Evolutionary conservation across 2,888 invertebrate species (phyloP).

Genomic region (Argyresthia goedartella): DNA sequence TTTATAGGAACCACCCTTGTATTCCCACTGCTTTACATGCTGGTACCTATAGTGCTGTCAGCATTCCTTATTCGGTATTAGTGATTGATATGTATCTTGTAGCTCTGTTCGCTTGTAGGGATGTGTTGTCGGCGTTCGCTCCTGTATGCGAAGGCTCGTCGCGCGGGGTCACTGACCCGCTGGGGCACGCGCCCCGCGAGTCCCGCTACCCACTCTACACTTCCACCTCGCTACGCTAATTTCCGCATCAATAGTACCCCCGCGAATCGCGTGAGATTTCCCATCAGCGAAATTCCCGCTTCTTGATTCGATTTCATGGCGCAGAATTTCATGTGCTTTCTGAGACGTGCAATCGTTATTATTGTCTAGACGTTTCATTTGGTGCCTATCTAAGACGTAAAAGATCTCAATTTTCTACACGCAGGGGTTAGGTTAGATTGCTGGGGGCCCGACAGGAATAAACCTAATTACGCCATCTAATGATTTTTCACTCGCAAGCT

Average conservation of each 20-base stretch:
- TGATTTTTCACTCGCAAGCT: slow-evolving; percentile 53
- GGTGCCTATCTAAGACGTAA: too few relatives aligned
- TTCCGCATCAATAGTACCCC: slow-evolving; percentile 60
- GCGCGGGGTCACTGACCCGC: slow-evolving; percentile 55
- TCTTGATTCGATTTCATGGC: too few relatives aligned
- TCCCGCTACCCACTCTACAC: slow-evolving; percentile 56
- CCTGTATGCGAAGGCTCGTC: slow-evolving; percentile 21
- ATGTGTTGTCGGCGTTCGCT: slow-evolving; percentile 15
- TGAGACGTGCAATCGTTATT: too few relatives aligned
- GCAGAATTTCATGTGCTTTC: too few relatives aligned
- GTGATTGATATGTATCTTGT: not conserved
- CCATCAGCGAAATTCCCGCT: too few relatives aligned
- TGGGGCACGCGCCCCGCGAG: slow-evolving; percentile 34
- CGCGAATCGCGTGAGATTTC: slow-evolving; percentile 20
- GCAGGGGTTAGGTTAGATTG: too few relatives aligned
- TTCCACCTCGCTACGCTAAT: slow-evolving; percentile 65
- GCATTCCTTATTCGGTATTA: too few relatives aligned
- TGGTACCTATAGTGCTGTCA: too few relatives aligned
- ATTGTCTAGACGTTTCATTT: too few relatives aligned
- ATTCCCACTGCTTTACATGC: not conserved
- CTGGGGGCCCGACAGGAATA: too few relatives aligned
- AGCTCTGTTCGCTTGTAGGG: slow-evolving; percentile 13
- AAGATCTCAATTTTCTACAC: too few relatives aligned
- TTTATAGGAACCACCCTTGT: not conserved
- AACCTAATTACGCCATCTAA: slow-evolving; percentile 5